Percentiles rank a stretch among this genome's conserved stretches.
These are phyloP conservation scores for Druon quercuslanigerum DNA, from an alignment of 1,140 invertebrate species.

Conservation along the genomic window DNA sequence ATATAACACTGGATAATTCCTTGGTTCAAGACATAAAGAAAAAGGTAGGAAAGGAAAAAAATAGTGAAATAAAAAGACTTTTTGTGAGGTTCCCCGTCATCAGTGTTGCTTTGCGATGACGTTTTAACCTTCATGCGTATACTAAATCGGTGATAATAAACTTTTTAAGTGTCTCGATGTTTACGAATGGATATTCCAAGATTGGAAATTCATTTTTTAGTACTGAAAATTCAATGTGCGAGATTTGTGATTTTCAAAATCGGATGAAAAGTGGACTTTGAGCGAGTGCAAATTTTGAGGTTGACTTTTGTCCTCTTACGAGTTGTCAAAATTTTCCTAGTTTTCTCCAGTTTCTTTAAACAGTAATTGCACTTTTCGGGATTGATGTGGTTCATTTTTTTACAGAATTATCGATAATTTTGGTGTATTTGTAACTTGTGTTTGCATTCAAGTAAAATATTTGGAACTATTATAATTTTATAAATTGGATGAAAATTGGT, in stretches of 20 bases:
- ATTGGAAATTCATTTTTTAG: background rate
- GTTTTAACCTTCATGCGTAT: conserved; percentile 66
- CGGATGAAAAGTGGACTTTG: too few species aligned
- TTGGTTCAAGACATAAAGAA: conserved; percentile 38
- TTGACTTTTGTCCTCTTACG: too few species aligned
- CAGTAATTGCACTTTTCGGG: too few species aligned
- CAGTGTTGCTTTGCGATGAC: conserved; percentile 52
- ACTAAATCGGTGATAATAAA: conserved; percentile 41
- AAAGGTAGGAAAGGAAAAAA: conserved; percentile 41
- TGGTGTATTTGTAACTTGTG: too few species aligned
- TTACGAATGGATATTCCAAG: background rate
- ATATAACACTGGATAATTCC: conserved; percentile 52
- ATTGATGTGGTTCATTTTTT: background rate
- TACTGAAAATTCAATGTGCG: background rate
- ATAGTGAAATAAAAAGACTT: conserved; percentile 19
- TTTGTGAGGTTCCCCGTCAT: conserved; percentile 37
- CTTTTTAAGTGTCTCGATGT: conserved; percentile 3
- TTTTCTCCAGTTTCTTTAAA: too few species aligned
- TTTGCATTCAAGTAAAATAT: too few species aligned
- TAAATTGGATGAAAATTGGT: too few species aligned
- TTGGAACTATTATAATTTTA: too few species aligned
- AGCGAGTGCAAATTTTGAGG: too few species aligned
- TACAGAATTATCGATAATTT: too few species aligned
- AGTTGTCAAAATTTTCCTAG: too few species aligned
- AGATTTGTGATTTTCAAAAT: too few species aligned